Percentiles rank a stretch among this genome's conserved stretches.
Conservation (phyloP, 2,888 invertebrate species). For the Conistra vaccinii region DNA sequence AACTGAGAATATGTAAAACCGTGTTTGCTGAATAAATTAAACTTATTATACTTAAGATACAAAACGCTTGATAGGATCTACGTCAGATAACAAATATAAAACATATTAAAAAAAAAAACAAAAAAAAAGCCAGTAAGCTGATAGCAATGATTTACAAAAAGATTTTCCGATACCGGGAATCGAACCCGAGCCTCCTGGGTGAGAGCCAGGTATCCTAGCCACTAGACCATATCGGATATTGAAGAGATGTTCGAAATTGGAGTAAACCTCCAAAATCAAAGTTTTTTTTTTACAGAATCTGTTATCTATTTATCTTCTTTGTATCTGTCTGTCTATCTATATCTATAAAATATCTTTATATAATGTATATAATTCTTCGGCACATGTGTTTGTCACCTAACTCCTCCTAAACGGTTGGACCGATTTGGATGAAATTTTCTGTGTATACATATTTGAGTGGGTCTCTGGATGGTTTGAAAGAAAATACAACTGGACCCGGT, state of each 20-base stretch:
- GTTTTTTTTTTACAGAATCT: fast-evolving
- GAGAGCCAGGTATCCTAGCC: conserved; percentile 92
- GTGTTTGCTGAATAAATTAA: conserved; percentile 6
- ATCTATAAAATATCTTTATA: too few relatives aligned
- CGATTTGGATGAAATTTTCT: too few relatives aligned
- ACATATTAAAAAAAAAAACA: too few relatives aligned
- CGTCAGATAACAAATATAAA: not conserved
- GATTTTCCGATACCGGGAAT: conserved; percentile 91
- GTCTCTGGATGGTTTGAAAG: too few relatives aligned
- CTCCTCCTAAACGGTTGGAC: too few relatives aligned
- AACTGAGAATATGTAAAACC: not conserved
- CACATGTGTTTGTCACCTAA: too few relatives aligned
- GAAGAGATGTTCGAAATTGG: fast-evolving
- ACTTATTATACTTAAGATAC: not conserved
- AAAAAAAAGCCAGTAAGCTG: not conserved
- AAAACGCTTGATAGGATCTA: not conserved
- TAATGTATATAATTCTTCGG: too few relatives aligned
- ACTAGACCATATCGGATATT: conserved; percentile 91
- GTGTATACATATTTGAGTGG: too few relatives aligned
- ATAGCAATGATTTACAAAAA: conserved; percentile 66
- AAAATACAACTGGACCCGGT: too few relatives aligned
- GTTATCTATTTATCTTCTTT: not conserved
- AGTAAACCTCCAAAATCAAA: not conserved
- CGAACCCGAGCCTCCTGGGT: conserved; percentile 92
- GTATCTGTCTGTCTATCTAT: too few relatives aligned